Percentiles rank a stretch among this genome's conserved stretches.
phyloP scores from a whole-genome alignment of 64 coral and sea anemone species.

The Dendronephthya gigantea region DNA sequence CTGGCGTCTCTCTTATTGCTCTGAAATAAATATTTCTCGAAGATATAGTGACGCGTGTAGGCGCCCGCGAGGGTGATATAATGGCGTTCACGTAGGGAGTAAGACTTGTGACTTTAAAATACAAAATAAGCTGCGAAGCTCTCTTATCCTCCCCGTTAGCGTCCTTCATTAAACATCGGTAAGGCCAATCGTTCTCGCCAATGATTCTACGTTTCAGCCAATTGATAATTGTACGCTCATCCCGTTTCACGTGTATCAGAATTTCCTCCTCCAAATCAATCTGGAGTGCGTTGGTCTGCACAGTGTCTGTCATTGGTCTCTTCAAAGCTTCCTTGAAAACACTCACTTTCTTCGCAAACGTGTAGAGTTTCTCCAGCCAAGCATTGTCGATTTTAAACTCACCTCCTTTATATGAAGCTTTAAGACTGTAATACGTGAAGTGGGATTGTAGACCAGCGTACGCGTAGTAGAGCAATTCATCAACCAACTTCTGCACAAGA shows the following conservation, averaged over 20 bases:
- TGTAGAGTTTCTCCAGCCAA: conserved; percentile 40
- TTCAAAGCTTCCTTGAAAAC: conserved; percentile 29
- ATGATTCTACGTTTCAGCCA: conserved; percentile 27
- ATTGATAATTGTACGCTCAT: conserved; percentile 2
- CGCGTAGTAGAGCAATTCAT: conserved; percentile 27
- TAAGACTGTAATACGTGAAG: conserved; percentile 25
- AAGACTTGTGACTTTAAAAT: conserved; percentile 1
- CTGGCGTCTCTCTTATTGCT: not conserved
- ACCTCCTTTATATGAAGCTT: conserved; percentile 17
- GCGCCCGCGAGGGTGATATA: not conserved
- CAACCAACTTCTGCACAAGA: conserved; percentile 12
- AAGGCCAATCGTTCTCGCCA: conserved; percentile 27
- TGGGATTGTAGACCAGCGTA: conserved; percentile 41
- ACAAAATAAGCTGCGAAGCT: not conserved
- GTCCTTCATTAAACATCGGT: conserved; percentile 7
- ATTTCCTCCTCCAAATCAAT: conserved; percentile 33
- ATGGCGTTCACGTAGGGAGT: not conserved
- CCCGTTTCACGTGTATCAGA: conserved; percentile 22
- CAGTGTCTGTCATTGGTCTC: conserved; percentile 13
- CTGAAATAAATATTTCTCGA: not conserved
- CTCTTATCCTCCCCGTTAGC: conserved; percentile 5
- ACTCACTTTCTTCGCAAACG: conserved; percentile 35
- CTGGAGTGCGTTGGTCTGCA: not conserved
- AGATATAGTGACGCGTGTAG: not conserved
- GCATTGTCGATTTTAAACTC: conserved; percentile 15